phyloP scores from a whole-genome alignment of 2,888 invertebrate species.

The Eulithis testata region DNA sequence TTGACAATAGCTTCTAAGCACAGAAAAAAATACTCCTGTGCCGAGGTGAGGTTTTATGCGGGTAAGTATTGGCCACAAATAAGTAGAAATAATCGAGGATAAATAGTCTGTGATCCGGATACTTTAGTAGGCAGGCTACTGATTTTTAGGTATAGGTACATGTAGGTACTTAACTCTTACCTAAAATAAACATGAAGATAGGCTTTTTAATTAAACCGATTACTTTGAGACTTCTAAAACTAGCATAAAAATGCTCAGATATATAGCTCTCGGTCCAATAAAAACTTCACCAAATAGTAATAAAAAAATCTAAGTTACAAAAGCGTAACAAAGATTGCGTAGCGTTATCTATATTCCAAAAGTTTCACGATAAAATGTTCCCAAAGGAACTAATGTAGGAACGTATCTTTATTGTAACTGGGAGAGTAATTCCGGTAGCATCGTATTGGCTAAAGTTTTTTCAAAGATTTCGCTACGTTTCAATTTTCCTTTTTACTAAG shows the following conservation, averaged over 20 bases:
- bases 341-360: conserved; percentile 52
- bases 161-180: too few species aligned
- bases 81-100: too few species aligned
- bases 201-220: conserved; percentile 63
- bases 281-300: conserved; percentile 72
- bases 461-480: conserved; percentile 1
- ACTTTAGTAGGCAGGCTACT: too few species aligned
- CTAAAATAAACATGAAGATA: too few species aligned
- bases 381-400: conserved; percentile 45
- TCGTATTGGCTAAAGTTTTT: neutral
- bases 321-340: conserved; percentile 60
- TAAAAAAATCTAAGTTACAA: conserved; percentile 70
- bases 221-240: conserved; percentile 65
- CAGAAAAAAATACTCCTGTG: too few species aligned
- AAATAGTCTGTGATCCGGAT: too few species aligned
- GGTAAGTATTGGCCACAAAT: too few species aligned
- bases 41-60: too few species aligned
- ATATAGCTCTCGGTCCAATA: conserved; percentile 69
- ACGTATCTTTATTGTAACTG: conserved; percentile 34
- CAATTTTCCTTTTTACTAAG: neutral
- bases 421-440: neutral
- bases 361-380: conserved; percentile 69
- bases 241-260: conserved; percentile 71
- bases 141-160: too few species aligned
- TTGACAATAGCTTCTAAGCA: neutral